Evolutionary conservation across 2,797 vertebrate species (phyloP).

Genomic region (Chiloscyllium punctatum): DNA sequence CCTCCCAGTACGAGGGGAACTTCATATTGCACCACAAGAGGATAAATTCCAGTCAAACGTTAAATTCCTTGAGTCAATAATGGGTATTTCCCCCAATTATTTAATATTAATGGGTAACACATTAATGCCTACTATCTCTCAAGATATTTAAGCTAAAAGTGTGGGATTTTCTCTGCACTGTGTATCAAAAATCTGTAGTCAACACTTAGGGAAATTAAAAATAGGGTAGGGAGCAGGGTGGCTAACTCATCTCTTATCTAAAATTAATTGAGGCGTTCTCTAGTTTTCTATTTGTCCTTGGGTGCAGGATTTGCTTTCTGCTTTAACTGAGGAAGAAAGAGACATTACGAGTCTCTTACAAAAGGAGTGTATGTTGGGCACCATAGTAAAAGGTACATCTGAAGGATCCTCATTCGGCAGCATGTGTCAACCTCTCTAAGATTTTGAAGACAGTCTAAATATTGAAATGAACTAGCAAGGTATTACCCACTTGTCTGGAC

Average conservation of each 20-base stretch:
- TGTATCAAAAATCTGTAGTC: background rate
- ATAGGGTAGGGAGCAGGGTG: background rate
- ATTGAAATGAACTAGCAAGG: background rate
- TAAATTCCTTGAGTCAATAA: background rate
- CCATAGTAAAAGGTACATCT: background rate
- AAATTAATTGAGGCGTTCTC: background rate
- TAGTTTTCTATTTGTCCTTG: background rate
- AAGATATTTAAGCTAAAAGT: background rate
- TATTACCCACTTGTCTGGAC: background rate
- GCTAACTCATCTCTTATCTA: background rate
- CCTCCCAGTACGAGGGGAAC: no score
- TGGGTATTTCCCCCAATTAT: background rate
- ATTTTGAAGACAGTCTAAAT: background rate
- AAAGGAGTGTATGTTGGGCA: background rate
- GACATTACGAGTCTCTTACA: background rate
- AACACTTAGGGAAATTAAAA: background rate
- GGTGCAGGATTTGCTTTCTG: background rate
- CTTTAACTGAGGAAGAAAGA: background rate
- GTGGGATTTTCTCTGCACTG: background rate
- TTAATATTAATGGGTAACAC: background rate
- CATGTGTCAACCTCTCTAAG: background rate
- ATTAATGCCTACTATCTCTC: background rate
- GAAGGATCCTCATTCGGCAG: background rate
- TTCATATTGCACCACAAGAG: background rate
- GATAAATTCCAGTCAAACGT: no score